These are phyloP conservation scores for Hemichromis elongatus DNA, from an alignment of 2,113 vertebrate genomes.

Conservation along the genomic window DNA sequence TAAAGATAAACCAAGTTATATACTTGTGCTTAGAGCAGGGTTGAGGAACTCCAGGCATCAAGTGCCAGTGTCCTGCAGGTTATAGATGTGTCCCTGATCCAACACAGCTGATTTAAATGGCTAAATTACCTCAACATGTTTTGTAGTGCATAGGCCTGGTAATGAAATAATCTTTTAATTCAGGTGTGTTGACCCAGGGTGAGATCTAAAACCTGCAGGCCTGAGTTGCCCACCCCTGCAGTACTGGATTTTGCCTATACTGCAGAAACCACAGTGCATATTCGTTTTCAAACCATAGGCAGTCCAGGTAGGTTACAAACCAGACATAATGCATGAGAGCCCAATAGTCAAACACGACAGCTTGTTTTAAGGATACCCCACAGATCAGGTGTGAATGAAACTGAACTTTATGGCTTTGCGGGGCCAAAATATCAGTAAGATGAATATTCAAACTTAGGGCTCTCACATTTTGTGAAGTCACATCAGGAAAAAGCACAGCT, in stretches of 20 bases:
- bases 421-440: background rate
- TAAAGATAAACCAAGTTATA: background rate
- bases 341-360: background rate
- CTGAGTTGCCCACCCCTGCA: background rate
- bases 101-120: fast-evolving
- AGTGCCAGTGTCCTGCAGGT: background rate
- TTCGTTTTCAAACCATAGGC: background rate
- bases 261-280: background rate
- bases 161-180: background rate
- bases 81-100: fast-evolving
- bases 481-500: background rate
- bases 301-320: background rate
- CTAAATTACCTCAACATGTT: fast-evolving
- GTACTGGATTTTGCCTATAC: background rate
- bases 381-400: background rate
- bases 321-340: background rate
- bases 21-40: background rate
- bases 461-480: background rate
- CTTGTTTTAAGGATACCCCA: background rate
- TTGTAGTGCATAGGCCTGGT: background rate
- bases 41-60: background rate
- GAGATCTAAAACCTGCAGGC: background rate
- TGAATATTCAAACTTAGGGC: background rate
- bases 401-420: background rate
- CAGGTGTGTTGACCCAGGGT: fast-evolving